Conservation (phyloP, 2,113 vertebrate genomes). For the Prietella phreatophila region DNA sequence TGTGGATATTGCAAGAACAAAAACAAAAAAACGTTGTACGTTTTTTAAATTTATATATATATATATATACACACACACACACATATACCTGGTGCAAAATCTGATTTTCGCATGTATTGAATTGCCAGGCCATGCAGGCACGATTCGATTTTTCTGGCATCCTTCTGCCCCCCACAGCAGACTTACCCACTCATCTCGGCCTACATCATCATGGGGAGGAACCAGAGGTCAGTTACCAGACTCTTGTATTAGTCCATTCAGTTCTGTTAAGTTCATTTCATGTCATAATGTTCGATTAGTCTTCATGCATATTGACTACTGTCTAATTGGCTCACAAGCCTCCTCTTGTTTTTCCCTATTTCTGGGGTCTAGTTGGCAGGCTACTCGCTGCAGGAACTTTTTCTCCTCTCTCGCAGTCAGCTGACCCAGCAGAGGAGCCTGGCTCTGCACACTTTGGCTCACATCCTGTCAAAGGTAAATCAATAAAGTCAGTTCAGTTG, state of each 20-base stretch:
- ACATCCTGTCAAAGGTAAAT: constrained; percentile 83
- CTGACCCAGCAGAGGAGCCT: constrained; percentile 87
- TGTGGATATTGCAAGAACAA: neutral
- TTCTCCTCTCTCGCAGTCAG: constrained; percentile 91
- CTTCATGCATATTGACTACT: neutral
- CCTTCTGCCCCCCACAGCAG: constrained; percentile 80
- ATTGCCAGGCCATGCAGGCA: constrained; percentile 87
- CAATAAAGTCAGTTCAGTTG: neutral
- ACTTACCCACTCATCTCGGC: constrained; percentile 90
- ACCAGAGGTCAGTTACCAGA: constrained; percentile 80
- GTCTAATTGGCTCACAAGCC: neutral
- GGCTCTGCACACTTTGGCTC: constrained; percentile 84
- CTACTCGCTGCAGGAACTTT: constrained; percentile 95
- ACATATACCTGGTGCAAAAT: neutral
- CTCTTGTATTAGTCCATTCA: neutral
- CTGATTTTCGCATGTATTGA: constrained; percentile 26
- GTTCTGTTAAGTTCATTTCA: neutral
- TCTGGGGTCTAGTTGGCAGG: constrained; percentile 81
- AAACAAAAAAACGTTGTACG: neutral
- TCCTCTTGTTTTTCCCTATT: neutral
- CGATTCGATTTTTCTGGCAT: constrained; percentile 89
- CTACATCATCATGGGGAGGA: constrained; percentile 97
- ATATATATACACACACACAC: neutral
- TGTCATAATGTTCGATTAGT: neutral
- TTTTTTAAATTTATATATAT: too few species aligned